Conservation (phyloP, 2,113 vertebrate genomes). For the Perca flavescens region DNA sequence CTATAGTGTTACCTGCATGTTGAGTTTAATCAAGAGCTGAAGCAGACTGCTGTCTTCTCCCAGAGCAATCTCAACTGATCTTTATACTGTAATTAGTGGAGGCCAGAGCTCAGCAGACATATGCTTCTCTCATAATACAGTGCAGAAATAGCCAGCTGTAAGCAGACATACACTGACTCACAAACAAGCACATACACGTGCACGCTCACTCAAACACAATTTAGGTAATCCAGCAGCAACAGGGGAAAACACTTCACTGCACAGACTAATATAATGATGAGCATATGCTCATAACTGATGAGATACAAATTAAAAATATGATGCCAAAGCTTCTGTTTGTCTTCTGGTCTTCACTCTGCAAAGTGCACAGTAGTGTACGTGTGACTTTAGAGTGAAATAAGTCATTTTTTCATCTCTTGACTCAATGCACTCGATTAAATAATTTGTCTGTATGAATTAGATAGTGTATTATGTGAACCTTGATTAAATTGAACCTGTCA, state of each 20-base stretch:
- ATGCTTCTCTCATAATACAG: constrained; percentile 37
- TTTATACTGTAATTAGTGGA: constrained; percentile 57
- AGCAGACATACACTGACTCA: background rate
- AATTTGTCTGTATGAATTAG: background rate
- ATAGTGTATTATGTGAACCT: background rate
- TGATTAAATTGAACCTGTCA: background rate
- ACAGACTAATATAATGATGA: constrained; percentile 20
- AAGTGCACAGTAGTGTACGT: background rate
- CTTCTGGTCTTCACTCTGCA: constrained; percentile 18
- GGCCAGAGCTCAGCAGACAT: constrained; percentile 55
- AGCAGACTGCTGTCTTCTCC: constrained; percentile 42
- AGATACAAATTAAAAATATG: constrained; percentile 20
- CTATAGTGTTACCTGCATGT: constrained; percentile 31
- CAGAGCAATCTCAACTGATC: constrained; percentile 40
- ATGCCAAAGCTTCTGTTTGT: constrained; percentile 11
- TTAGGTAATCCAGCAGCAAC: constrained; percentile 8
- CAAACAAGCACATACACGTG: background rate
- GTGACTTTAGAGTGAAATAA: background rate
- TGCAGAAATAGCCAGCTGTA: constrained; percentile 26
- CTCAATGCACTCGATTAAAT: background rate
- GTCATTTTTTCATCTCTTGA: constrained; percentile 2
- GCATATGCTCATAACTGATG: constrained; percentile 8
- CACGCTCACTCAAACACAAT: constrained; percentile 5
- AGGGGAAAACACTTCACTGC: background rate
- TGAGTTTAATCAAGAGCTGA: constrained; percentile 55